Evolutionary conservation across 2,888 invertebrate species (phyloP), one percentile per base, ranked within the genome.

Genomic region (Hydrotaea cyrtoneurina): DNA sequence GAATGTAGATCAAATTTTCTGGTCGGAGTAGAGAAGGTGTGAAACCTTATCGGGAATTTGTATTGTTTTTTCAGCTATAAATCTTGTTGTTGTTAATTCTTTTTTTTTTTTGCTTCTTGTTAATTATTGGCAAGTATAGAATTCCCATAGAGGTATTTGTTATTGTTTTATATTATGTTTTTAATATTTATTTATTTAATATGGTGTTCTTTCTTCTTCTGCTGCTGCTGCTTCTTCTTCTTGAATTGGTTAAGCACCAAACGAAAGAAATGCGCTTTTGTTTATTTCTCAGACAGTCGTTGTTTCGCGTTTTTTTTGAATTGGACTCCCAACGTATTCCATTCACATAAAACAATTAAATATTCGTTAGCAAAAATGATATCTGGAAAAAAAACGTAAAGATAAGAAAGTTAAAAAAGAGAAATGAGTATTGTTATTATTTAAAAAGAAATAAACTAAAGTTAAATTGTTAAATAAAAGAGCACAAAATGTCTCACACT

Each of bases 351-450:
- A 75, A 80, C 59, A 73, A 43, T 77, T 79, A 82, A 79, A 78
- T 79, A 73, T 69, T 85, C 85, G 85, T 85, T 85, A 89, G 90
- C 89, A 89, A 89, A 90, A 90, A 89, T 88, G 89, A 90, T 90
- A 90, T 90, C 90, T 90, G 89, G 59, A 87, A 86, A 71, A 73
- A 84, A 79, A 55, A 74, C n/a, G 78, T 72, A 64, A 11, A 57
- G 69, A 13, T 57, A 73, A 57, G 26, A 11, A 53, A 23, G 36
- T 76, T 23, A 57, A n/a, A 7, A n/a, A 64, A 57, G 11, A 64
- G 7, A 19, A 43, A n/a, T 0, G 15, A 36, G n/a, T 57, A 21
- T 53, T 19, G 3, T 66, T 19, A 10, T 21, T 76, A 21, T 64
- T 50, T 46, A 77, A 39, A 39, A 21, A 66, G 11, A 39, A 43